Evolutionary conservation across 2,113 vertebrate species (phyloP).

Genomic region (Grus americana): DNA sequence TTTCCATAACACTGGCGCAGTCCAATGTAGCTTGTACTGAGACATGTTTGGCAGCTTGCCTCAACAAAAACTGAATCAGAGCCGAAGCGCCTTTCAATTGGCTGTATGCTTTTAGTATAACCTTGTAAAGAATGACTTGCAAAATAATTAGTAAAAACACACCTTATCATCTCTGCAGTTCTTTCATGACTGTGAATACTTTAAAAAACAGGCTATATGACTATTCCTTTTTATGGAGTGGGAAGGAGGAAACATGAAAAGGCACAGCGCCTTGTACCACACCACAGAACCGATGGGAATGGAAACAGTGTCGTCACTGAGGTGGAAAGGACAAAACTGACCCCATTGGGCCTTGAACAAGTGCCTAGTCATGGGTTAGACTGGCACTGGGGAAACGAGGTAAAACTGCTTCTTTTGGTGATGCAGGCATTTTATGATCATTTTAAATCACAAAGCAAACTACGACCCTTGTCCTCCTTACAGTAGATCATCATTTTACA

Average conservation of each 20-base stretch:
- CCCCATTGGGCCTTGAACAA: not conserved
- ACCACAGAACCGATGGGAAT: accelerated
- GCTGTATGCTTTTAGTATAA: not conserved
- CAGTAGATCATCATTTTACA: not conserved
- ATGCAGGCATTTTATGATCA: not conserved
- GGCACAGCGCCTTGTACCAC: not conserved
- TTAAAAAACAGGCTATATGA: not conserved
- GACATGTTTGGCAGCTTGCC: not conserved
- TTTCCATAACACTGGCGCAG: not conserved
- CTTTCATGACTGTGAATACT: not conserved
- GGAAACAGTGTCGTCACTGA: not conserved
- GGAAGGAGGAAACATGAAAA: not conserved
- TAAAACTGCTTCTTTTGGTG: not conserved
- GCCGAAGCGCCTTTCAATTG: not conserved
- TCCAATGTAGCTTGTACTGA: not conserved
- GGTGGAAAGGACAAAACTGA: not conserved
- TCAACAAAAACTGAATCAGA: not conserved
- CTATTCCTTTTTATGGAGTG: not conserved
- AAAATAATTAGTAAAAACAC: not conserved
- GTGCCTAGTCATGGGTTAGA: not conserved
- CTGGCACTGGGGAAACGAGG: accelerated
- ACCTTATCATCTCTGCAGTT: not conserved
- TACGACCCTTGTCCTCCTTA: not conserved
- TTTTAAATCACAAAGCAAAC: not conserved
- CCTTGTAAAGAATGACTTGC: not conserved